Evolutionary conservation across 2,797 vertebrate genomes (phyloP), one percentile per base, ranked within the genome.

Genomic region (Parauchenoglanis ngamensis): DNA sequence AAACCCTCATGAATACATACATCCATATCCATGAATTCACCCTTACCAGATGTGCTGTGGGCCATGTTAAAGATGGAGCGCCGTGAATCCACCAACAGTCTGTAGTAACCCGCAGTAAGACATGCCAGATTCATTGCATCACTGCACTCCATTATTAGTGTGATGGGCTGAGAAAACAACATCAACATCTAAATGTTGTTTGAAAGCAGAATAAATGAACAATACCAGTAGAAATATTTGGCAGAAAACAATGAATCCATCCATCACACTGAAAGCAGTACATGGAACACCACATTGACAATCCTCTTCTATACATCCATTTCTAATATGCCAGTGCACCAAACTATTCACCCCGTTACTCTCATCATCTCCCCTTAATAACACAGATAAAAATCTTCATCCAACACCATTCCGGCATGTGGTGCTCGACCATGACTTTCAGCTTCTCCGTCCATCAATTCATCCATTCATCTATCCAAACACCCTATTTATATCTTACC

Each of bases 81-180:
- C 65, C 98, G 96, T 85, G 98, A 99, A 93, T 99, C 98, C 90
- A 99, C 98, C 88, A 99, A 95, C 84, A 99, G 94, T 92, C 97
- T 95, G 92, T 99, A 99, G 93, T 99, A 99, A 82, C 98, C 98
- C 86, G 98, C 98, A 65, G 98, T 99, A 93, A 99, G 94, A 93
- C 98, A 99, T 88, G 98, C 98, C 94, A 99, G 96, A 95, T 99
- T 99, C 98, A 99, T 99, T 87, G 98, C 98, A 86, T 99, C 98
- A 40, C 97, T 97, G 73, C 97, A 97, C 93, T 99, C 98, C 98
- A 99, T 99, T 94, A 99, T 92, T 59, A 99, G 96, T 75, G 96
- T 99, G 94, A 99, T 98, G 92, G 98, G 98, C 98, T 99, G 93
- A 89, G 93, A 91, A 96, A 92, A 90, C 89, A 68, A 57, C 25